Conservation (phyloP, 1,140 invertebrate species). For the Sitodiplosis mosellana region DNA sequence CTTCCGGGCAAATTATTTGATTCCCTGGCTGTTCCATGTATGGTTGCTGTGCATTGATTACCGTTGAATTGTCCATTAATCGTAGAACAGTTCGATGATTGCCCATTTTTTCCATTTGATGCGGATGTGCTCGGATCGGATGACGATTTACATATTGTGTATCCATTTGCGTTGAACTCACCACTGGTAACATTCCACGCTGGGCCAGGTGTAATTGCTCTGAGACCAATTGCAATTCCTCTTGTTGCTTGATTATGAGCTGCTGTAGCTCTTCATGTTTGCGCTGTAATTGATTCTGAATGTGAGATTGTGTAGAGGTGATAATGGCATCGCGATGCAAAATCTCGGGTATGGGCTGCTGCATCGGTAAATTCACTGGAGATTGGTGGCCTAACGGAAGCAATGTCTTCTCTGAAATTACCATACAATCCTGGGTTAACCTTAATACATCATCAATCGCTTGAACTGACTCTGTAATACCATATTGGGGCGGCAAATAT, state of each 20-base stretch:
- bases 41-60: no score
- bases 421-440: not conserved
- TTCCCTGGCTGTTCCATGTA: no score
- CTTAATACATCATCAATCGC: no score
- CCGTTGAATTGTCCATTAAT: no score
- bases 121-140: not conserved
- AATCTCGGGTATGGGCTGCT: constrained; percentile 14
- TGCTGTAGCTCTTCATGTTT: constrained; percentile 73
- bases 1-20: no score
- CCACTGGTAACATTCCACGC: constrained; percentile 45
- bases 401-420: not conserved
- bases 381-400: not conserved
- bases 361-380: not conserved
- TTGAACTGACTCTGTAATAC: no score
- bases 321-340: constrained; percentile 34
- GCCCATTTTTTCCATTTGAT: not conserved
- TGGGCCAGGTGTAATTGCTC: constrained; percentile 69
- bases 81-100: no score
- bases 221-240: constrained; percentile 62
- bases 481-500: constrained; percentile 14
- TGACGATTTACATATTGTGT: not conserved
- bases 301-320: constrained; percentile 39
- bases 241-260: constrained; percentile 67
- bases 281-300: constrained; percentile 56
- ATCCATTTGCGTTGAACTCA: not conserved